phyloP scores from a whole-genome alignment of 2,888 invertebrate species.

The Lissocephala sabroskyi region DNA sequence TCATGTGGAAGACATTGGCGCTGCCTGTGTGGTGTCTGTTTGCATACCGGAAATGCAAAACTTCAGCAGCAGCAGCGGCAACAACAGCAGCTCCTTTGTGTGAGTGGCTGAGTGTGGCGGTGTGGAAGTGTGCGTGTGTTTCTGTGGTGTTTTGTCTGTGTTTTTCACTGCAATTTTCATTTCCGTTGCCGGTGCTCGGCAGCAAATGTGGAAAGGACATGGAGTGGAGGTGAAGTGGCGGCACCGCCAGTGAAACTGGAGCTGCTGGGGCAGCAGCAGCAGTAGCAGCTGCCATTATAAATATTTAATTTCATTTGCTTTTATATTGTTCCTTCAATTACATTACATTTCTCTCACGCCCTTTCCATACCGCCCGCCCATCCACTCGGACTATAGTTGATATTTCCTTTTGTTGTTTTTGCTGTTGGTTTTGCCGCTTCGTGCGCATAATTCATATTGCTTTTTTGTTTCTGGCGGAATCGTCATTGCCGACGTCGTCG shows the following conservation, averaged over 20 bases:
- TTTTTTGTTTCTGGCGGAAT: conserved; percentile 10
- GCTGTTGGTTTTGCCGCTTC: neutral
- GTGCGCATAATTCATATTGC: conserved; percentile 26
- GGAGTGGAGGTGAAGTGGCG: no score
- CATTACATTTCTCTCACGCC: conserved; percentile 31
- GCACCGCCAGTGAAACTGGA: no score
- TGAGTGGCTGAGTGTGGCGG: no score
- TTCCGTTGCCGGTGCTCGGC: neutral
- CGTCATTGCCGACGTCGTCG: neutral
- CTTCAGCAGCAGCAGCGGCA: conserved; percentile 43
- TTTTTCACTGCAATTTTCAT: neutral
- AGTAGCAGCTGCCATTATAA: conserved; percentile 46
- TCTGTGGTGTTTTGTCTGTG: neutral
- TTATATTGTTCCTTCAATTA: conserved; percentile 41
- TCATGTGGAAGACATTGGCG: neutral
- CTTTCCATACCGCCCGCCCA: neutral
- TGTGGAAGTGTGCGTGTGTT: no score
- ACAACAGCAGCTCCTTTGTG: conserved; percentile 4
- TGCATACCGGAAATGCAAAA: conserved; percentile 69
- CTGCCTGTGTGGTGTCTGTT: conserved; percentile 30
- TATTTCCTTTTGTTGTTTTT: neutral
- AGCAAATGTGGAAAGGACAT: no score
- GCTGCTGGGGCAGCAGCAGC: neutral
- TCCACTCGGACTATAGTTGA: neutral
- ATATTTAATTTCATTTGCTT: conserved; percentile 59